These are phyloP conservation scores for Heliconius ethilla DNA, from an alignment of 2,888 invertebrate genomes.

Conservation along the genomic window DNA sequence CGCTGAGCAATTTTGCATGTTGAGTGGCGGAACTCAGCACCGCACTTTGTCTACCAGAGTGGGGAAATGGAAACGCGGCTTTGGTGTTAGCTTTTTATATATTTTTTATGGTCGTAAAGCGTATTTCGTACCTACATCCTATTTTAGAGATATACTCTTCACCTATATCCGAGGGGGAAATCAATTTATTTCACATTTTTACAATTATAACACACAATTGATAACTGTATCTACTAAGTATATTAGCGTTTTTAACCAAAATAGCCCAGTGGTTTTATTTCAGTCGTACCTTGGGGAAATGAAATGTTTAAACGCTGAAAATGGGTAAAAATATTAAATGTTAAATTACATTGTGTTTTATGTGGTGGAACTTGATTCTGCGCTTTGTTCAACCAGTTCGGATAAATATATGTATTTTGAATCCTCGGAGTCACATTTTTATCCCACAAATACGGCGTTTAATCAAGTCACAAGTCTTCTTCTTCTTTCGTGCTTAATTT, in stretches of 20 bases:
- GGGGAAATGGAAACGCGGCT: background rate
- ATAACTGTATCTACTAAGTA: background rate
- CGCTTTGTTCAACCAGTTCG: background rate
- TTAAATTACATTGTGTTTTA: conserved; percentile 12
- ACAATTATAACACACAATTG: background rate
- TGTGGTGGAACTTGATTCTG: background rate
- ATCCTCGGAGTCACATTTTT: background rate
- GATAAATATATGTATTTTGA: background rate
- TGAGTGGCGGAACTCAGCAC: background rate
- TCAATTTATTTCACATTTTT: no score
- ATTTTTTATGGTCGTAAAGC: background rate
- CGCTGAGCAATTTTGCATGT: no score
- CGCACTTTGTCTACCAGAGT: background rate
- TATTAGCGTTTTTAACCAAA: background rate
- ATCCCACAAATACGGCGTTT: background rate
- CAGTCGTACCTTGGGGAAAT: conserved; percentile 5
- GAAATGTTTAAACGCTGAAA: background rate
- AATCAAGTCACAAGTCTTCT: background rate
- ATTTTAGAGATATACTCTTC: background rate
- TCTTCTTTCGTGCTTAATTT: background rate
- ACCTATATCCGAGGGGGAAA: background rate
- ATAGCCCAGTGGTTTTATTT: background rate
- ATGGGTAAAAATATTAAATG: background rate
- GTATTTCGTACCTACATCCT: background rate
- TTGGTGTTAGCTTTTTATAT: background rate